phyloP scores from a whole-genome alignment of 2,113 vertebrate species.

The Oceanodroma tethys region DNA sequence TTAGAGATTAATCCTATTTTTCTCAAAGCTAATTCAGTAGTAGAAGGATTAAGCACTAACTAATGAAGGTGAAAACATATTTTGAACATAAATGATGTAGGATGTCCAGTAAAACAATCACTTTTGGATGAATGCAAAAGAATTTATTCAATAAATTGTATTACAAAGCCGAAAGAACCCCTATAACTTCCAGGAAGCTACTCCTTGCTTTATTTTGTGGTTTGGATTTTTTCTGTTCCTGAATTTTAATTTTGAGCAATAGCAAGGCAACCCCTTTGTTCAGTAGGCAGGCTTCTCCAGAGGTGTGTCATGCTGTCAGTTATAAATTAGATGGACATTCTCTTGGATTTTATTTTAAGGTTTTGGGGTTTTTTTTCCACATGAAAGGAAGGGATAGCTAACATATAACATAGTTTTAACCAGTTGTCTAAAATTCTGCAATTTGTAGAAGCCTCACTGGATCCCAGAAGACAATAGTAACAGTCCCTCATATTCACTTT shows the following conservation, averaged over 20 bases:
- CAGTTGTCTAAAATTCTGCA: neutral
- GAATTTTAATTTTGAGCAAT: neutral
- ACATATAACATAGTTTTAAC: neutral
- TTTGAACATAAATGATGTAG: neutral
- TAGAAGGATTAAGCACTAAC: neutral
- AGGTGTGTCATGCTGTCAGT: neutral
- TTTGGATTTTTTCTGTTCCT: neutral
- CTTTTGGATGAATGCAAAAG: neutral
- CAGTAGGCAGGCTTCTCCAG: neutral
- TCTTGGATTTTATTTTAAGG: neutral
- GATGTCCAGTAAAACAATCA: neutral
- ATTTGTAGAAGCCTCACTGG: neutral
- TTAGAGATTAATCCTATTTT: neutral
- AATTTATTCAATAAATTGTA: neutral
- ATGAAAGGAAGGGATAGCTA: neutral
- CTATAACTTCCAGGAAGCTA: neutral
- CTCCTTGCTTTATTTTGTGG: neutral
- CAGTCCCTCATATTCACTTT: neutral
- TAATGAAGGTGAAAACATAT: neutral
- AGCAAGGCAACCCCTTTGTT: neutral
- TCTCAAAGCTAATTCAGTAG: neutral
- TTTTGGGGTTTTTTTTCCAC: neutral
- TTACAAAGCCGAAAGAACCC: neutral
- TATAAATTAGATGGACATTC: neutral
- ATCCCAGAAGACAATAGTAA: neutral